A percentile compares a stretch with the other conserved stretches of the same genome.
phyloP scores from a whole-genome alignment of 2,888 invertebrate genomes.

The Romanomermis culicivorax region DNA sequence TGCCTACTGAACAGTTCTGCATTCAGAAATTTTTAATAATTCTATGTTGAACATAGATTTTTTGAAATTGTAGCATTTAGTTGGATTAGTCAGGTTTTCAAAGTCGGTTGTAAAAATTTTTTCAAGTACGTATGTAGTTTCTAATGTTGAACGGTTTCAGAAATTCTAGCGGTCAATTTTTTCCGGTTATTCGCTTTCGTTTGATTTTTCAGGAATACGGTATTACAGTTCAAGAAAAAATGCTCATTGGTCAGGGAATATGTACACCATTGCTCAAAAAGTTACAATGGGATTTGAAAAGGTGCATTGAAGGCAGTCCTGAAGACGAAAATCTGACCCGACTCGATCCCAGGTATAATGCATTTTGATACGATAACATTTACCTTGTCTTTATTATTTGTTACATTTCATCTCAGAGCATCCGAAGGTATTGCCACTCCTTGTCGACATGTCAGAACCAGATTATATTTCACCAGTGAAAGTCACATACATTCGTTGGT shows the following conservation, averaged over 20 bases:
- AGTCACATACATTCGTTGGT: constrained; percentile 94
- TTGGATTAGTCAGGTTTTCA: too few species aligned
- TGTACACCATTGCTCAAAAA: constrained; percentile 87
- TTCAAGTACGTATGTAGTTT: too few species aligned
- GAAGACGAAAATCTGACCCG: constrained; percentile 83
- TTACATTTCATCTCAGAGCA: constrained; percentile 15
- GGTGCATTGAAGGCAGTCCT: constrained; percentile 54
- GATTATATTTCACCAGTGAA: constrained; percentile 98
- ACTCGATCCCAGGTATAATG: constrained; percentile 60
- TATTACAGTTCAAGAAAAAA: constrained; percentile 73
- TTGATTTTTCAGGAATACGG: constrained; percentile 59
- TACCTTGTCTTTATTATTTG: constrained; percentile 7
- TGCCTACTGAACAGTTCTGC: too few species aligned
- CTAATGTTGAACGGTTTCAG: too few species aligned
- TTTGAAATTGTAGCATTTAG: background rate
- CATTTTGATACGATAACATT: background rate
- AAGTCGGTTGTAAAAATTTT: too few species aligned
- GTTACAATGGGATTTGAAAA: constrained; percentile 73
- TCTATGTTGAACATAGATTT: background rate
- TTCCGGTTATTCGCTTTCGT: too few species aligned
- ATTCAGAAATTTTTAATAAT: background rate
- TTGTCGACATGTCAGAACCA: constrained; percentile 83
- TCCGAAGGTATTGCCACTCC: constrained; percentile 76
- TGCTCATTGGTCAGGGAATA: constrained; percentile 87
- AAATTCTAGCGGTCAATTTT: too few species aligned